These are phyloP conservation scores for Pristionchus japonicus DNA, from an alignment of 2,888 invertebrate species.

Conservation along the genomic window DNA sequence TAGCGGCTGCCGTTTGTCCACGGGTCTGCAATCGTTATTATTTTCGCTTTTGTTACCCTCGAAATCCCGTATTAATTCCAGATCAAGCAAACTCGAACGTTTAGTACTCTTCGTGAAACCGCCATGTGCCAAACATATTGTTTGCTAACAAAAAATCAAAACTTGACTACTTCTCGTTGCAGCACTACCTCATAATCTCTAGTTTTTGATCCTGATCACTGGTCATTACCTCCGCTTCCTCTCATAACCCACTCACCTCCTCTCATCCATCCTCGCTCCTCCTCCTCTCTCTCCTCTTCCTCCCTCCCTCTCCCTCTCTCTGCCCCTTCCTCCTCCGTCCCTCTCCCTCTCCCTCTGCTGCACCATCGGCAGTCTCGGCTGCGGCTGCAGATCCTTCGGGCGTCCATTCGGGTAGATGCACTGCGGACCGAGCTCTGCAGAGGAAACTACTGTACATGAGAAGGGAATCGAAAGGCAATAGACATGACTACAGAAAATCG, in stretches of 20 bases:
- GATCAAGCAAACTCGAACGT: neutral
- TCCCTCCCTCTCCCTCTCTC: slow-evolving; percentile 13
- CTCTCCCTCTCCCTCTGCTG: slow-evolving; percentile 1
- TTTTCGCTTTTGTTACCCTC: neutral
- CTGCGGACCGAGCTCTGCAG: slow-evolving; percentile 45
- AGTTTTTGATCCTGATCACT: neutral
- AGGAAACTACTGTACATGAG: neutral
- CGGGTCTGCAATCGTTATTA: neutral
- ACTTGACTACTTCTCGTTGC: neutral
- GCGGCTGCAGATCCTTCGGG: neutral
- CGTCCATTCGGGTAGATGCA: slow-evolving; percentile 47
- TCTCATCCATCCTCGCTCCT: neutral
- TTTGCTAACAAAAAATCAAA: no score
- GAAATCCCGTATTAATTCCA: neutral
- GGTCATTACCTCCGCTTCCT: neutral
- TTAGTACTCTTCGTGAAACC: neutral
- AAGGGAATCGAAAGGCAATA: neutral
- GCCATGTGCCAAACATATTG: neutral
- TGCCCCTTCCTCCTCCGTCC: slow-evolving; percentile 32
- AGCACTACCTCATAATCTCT: neutral
- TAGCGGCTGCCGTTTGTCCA: neutral
- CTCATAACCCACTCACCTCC: neutral
- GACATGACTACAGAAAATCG: no score
- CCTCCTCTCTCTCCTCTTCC: neutral
- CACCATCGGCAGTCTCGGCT: neutral